These are phyloP conservation scores for Apaloderma vittatum DNA, from an alignment of 2,113 vertebrate genomes.

Conservation along the genomic window DNA sequence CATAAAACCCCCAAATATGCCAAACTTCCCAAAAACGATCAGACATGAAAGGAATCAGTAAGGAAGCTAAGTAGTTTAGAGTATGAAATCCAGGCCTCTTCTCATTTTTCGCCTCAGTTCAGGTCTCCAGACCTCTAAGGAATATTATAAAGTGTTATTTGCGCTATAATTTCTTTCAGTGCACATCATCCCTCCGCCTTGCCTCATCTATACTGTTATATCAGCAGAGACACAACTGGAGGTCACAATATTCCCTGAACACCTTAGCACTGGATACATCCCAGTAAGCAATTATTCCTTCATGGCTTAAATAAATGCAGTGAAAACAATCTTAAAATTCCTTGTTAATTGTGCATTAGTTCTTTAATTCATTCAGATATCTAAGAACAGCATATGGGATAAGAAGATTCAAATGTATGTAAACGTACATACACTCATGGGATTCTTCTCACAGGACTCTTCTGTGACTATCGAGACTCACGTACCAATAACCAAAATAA, in stretches of 20 bases:
- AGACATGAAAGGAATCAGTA: not conserved
- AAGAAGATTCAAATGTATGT: constrained; percentile 48
- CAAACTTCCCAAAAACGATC: not conserved
- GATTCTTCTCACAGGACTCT: not conserved
- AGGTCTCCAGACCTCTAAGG: not conserved
- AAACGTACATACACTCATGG: not conserved
- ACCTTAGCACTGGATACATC: not conserved
- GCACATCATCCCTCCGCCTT: not conserved
- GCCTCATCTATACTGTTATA: not conserved
- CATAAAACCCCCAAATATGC: not conserved
- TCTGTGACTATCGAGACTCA: not conserved
- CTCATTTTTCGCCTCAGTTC: not conserved
- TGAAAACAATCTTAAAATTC: not conserved
- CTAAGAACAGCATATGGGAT: not conserved
- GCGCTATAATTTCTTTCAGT: not conserved
- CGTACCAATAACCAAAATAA: not conserved
- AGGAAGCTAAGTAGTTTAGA: not conserved
- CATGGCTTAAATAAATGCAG: not conserved
- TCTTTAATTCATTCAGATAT: not conserved
- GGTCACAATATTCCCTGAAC: not conserved
- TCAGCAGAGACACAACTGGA: not conserved
- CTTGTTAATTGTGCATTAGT: not conserved
- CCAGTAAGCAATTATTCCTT: constrained; percentile 2
- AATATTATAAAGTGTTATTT: not conserved
- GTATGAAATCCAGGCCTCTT: not conserved